These are phyloP conservation scores for Zeugodacus cucurbitae DNA, from an alignment of 1,140 invertebrate species.

Conservation along the genomic window DNA sequence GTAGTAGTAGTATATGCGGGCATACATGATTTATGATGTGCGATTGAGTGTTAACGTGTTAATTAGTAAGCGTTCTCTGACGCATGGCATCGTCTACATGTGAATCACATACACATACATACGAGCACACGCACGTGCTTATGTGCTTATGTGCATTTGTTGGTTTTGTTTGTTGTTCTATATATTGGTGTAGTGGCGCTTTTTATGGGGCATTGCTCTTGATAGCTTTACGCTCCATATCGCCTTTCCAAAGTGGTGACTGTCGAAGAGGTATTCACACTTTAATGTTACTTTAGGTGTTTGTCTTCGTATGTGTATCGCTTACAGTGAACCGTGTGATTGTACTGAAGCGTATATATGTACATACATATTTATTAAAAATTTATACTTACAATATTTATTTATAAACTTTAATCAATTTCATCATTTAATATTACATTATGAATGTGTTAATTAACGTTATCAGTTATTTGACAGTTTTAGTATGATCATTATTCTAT, in stretches of 20 bases:
- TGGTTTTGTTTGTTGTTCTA: not conserved
- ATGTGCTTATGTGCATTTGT: not conserved
- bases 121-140: too few species aligned
- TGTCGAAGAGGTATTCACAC: not conserved
- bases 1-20: too few species aligned
- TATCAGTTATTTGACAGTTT: too few species aligned
- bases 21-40: conserved; percentile 37
- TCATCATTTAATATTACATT: too few species aligned
- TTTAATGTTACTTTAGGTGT: too few species aligned
- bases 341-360: not conserved
- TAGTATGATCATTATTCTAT: too few species aligned
- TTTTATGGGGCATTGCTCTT: conserved; percentile 29
- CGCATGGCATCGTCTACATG: not conserved
- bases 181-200: not conserved
- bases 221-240: conserved; percentile 24
- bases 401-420: too few species aligned
- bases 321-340: not conserved
- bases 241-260: not conserved
- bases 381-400: too few species aligned
- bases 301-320: too few species aligned
- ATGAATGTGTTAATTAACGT: too few species aligned
- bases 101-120: not conserved
- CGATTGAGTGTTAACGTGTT: conserved; percentile 39
- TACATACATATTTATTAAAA: too few species aligned
- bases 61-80: conserved; percentile 34